These are phyloP conservation scores for Stenurella melanura DNA, from an alignment of 2,888 invertebrate species.

Conservation along the genomic window DNA sequence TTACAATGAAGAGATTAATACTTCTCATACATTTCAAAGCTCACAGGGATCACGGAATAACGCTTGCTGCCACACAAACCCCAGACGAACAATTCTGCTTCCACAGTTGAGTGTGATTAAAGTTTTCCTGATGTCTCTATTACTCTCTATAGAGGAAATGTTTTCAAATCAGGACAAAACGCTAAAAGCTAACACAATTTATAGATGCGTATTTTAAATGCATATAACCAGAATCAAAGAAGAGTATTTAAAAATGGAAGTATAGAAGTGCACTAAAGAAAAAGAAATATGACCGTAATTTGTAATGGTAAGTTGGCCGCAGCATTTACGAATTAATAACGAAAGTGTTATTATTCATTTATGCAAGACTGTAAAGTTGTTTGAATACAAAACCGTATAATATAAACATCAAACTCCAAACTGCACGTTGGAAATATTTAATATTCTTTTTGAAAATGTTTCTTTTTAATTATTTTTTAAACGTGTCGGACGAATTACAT, in stretches of 20 bases:
- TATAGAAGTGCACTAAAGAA: background rate
- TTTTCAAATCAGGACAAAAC: background rate
- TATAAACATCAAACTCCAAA: slow-evolving; percentile 8
- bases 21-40: no score
- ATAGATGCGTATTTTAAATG: background rate
- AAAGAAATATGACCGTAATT: background rate
- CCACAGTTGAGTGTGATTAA: no score
- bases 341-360: slow-evolving; percentile 16
- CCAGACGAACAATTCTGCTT: no score
- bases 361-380: slow-evolving; percentile 11
- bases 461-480: slow-evolving; percentile 7
- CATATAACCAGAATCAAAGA: background rate
- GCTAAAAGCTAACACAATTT: background rate
- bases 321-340: background rate
- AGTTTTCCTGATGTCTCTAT: no score
- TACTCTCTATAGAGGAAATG: background rate
- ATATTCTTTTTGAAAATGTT: slow-evolving; percentile 6
- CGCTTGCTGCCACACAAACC: no score
- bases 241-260: background rate
- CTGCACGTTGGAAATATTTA: slow-evolving; percentile 13
- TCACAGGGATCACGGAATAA: no score
- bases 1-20: no score
- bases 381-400: slow-evolving; percentile 17
- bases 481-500: slow-evolving; percentile 1
- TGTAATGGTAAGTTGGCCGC: slow-evolving; percentile 12